phyloP scores from a whole-genome alignment of 1,140 invertebrate species.

The Adoxophyes honmai region DNA sequence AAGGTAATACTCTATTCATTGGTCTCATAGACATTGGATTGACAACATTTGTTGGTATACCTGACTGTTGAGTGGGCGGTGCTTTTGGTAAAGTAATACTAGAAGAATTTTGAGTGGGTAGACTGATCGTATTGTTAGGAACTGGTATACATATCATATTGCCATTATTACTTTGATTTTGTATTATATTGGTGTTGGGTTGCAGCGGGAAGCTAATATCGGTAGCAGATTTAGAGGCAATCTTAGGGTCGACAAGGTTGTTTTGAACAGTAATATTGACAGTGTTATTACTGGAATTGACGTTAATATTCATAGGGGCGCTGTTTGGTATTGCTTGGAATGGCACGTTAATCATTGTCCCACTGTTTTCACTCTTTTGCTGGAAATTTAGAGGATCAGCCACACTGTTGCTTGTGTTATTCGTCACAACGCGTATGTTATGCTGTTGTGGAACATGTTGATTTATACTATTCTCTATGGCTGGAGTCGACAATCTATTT shows the following conservation, averaged over 20 bases:
- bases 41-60: constrained; percentile 82
- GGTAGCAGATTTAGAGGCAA: constrained; percentile 62
- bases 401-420: constrained; percentile 55
- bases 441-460: constrained; percentile 67
- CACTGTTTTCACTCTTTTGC: constrained; percentile 55
- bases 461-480: constrained; percentile 54
- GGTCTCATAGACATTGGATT: constrained; percentile 82
- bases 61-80: constrained; percentile 78
- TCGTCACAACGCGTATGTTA: constrained; percentile 68
- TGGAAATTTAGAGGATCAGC: constrained; percentile 56
- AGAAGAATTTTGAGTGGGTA: constrained; percentile 69
- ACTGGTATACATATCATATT: constrained; percentile 69
- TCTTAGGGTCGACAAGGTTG: constrained; percentile 69
- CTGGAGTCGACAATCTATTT: constrained; percentile 55
- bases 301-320: constrained; percentile 72
- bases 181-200: constrained; percentile 49
- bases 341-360: constrained; percentile 69
- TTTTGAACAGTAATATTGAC: constrained; percentile 72
- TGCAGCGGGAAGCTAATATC: constrained; percentile 68
- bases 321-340: constrained; percentile 72
- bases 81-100: constrained; percentile 80
- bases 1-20: constrained; percentile 86
- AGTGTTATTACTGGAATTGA: constrained; percentile 71
- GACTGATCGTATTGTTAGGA: constrained; percentile 65
- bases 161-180: constrained; percentile 54